Conservation (phyloP, 2,797 vertebrate species). For the Macropodus opercularis region DNA sequence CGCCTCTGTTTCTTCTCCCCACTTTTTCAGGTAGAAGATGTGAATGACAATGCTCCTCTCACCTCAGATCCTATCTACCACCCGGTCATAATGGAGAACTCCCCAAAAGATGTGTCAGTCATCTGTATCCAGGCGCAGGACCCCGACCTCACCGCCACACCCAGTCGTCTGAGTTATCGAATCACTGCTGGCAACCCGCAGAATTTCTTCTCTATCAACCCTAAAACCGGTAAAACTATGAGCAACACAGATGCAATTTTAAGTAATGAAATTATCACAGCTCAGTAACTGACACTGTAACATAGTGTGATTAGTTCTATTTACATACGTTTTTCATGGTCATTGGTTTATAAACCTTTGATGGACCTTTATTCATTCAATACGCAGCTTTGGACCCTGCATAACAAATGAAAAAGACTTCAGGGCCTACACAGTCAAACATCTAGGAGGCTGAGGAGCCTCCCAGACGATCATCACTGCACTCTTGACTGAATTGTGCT, state of each 20-base stretch:
- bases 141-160: conserved; percentile 87
- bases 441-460: conserved; percentile 35
- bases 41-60: conserved; percentile 97
- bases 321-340: conserved; percentile 3
- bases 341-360: conserved; percentile 2
- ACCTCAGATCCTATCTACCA: conserved; percentile 96
- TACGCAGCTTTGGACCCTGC: conserved; percentile 34
- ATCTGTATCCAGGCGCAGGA: conserved; percentile 95
- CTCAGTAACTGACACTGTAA: not conserved
- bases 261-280: not conserved
- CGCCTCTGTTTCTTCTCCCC: not conserved
- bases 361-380: conserved; percentile 18
- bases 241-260: not conserved
- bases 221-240: conserved; percentile 92
- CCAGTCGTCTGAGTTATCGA: conserved; percentile 88
- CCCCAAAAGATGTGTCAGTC: conserved; percentile 93
- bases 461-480: conserved; percentile 11
- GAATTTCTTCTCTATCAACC: conserved; percentile 95
- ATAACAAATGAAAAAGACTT: conserved; percentile 40
- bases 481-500: conserved; percentile 25
- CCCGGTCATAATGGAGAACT: conserved; percentile 93
- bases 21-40: conserved; percentile 85
- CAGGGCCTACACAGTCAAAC: conserved; percentile 41
- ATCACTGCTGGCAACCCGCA: conserved; percentile 98
- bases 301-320: not conserved